Base-by-base conservation (phyloP, 2,888 invertebrate genomes). In the Drosophila helvetica region DNA sequence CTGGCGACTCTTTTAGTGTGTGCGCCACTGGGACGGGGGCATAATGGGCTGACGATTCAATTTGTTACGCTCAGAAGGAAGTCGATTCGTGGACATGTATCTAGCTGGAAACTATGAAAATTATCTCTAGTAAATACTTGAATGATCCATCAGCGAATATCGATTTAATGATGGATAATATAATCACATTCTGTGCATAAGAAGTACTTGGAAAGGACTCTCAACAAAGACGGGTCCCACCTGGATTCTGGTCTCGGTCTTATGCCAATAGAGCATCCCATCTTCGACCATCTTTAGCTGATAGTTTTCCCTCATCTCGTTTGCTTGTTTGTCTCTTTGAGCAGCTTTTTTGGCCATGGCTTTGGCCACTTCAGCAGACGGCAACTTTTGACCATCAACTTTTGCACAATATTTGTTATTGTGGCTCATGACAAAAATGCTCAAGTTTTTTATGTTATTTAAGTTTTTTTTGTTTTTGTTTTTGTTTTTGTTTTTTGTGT, bases 301-400 rank as follows among this genome's bases (percentile, higher is more conserved):
- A 19, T 5, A 1, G 33, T 53, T 38, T 27, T 10, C 4, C 2
- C 33, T 22, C 9, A 19, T n/a, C 19, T 66, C 53, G 53, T 38
- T 63, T 53, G 52, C 42, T 63, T 63, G 30, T 70, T 64, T 68
- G 70, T 19, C 38, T 10, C 55, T 62, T 19, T 6, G 58, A 63
- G 67, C 61, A 48, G 62, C 65, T 65, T 59, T 69, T 75, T 79
- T 82, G 75, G 82, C 75, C 80, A 77, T 82, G 85, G 82, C 82
- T 83, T 73, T 80, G 79, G 72, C 67, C 80, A 69, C 74, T 65
- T 74, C 59, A 74, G 50, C 57, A 57, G 38, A 38, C 38, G 73
- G 45, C 63, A 64, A 65, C 65, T 74, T 58, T 75, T 79, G 77
- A 75, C 80, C 80, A 84, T 80, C 74, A 74, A 77, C 74, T 75